Evolutionary conservation across 2,888 invertebrate genomes (phyloP).

Genomic region (Philereme vetulata): DNA sequence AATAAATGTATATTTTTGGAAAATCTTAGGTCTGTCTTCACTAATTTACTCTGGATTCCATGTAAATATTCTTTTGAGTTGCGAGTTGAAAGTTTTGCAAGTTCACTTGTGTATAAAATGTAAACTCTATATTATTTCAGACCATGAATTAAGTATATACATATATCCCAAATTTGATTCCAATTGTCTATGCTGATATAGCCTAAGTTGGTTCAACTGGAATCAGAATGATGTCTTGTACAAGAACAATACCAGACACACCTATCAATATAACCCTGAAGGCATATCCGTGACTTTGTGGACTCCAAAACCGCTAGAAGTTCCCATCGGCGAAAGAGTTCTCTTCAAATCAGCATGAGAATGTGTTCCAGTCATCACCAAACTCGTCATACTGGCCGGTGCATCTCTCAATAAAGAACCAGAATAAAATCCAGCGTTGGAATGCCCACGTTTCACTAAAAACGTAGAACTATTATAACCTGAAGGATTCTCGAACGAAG

Average conservation of each 20-base stretch:
- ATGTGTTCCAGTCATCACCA: slow-evolving; percentile 72
- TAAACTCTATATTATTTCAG: no score
- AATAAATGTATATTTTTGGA: no score
- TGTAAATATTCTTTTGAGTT: no score
- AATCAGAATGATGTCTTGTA: slow-evolving; percentile 9
- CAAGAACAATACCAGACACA: slow-evolving; percentile 34
- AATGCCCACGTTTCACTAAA: slow-evolving; percentile 85
- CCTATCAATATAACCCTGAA: slow-evolving; percentile 86
- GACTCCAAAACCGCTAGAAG: slow-evolving; percentile 68
- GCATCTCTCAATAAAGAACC: slow-evolving; percentile 80
- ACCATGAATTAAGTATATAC: no score
- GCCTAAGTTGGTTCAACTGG: no score
- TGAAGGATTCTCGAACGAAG: slow-evolving; percentile 63
- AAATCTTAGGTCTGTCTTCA: no score
- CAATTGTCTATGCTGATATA: no score
- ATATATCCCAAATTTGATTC: no score
- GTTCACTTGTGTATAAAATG: no score
- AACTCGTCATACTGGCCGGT: slow-evolving; percentile 76
- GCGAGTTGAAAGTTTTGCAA: no score
- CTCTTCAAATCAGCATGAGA: slow-evolving; percentile 76
- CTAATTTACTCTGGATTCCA: no score
- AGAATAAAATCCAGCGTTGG: slow-evolving; percentile 86
- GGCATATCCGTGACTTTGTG: slow-evolving; percentile 89
- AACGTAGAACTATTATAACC: slow-evolving; percentile 80
- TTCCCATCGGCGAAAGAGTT: slow-evolving; percentile 68